Conservation (phyloP, 2,797 vertebrate species). For the Rhincodon typus region DNA sequence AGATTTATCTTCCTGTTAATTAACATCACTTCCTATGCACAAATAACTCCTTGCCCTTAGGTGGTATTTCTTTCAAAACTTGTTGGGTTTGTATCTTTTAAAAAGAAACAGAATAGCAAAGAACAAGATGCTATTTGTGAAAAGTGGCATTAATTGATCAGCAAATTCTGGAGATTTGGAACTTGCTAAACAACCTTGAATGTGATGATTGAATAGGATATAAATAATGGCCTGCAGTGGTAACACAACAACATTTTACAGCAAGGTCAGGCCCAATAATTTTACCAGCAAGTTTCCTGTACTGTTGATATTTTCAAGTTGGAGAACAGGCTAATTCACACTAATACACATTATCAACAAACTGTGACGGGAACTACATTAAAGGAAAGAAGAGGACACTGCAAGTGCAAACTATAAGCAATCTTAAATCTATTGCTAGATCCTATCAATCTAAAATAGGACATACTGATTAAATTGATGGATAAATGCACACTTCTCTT, state of each 20-base stretch:
- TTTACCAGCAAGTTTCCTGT: not conserved
- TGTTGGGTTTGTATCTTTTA: not conserved
- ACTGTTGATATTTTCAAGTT: not conserved
- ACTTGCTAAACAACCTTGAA: no score
- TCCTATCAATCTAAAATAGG: no score
- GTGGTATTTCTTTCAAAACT: no score
- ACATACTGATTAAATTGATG: not conserved
- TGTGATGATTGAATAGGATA: not conserved
- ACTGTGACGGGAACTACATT: not conserved
- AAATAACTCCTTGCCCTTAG: no score
- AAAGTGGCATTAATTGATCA: not conserved
- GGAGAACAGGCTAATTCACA: not conserved
- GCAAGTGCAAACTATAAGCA: not conserved
- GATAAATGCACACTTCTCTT: not conserved
- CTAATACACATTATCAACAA: not conserved
- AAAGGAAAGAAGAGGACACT: not conserved
- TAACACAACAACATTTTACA: not conserved
- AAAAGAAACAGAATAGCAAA: not conserved
- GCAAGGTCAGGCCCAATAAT: not conserved
- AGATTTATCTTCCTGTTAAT: not conserved
- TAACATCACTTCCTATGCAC: no score
- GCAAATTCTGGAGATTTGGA: not conserved
- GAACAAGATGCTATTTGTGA: not conserved
- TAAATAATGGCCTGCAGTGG: not conserved
- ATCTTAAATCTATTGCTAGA: no score